Evolutionary conservation across 2,113 vertebrate species (phyloP).

Genomic region (Atlantisia rogersi): DNA sequence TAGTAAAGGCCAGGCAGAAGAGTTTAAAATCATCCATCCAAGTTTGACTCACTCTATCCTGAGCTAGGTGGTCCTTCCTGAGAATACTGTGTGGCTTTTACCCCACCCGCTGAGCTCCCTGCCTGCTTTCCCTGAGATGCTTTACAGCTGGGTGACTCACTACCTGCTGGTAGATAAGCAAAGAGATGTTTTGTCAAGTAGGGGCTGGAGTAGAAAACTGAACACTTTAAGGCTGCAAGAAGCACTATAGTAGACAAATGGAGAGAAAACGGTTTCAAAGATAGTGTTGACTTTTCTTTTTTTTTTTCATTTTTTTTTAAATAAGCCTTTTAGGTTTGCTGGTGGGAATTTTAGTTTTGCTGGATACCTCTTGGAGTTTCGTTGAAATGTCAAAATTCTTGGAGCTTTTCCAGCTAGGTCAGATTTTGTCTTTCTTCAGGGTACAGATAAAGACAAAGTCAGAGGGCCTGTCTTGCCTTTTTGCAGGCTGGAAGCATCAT

Average conservation of each 20-base stretch:
- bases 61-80: not conserved
- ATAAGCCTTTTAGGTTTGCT: not conserved
- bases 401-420: not conserved
- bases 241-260: not conserved
- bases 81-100: not conserved
- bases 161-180: not conserved
- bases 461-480: not conserved
- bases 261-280: not conserved
- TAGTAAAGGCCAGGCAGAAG: not conserved
- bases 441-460: not conserved
- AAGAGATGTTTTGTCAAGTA: not conserved
- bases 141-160: not conserved
- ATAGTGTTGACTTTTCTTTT: not conserved
- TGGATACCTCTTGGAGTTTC: not conserved
- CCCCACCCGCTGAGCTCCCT: accelerated
- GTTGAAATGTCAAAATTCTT: not conserved
- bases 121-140: not conserved
- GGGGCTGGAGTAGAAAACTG: not conserved
- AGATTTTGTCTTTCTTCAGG: not conserved
- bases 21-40: not conserved
- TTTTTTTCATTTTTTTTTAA: not conserved
- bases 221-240: not conserved
- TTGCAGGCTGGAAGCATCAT: not conserved
- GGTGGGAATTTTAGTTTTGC: not conserved
- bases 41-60: not conserved